Evolutionary conservation across 2,113 vertebrate species (phyloP), one percentile per base, ranked within the genome.

Genomic region (Tichodroma muraria): DNA sequence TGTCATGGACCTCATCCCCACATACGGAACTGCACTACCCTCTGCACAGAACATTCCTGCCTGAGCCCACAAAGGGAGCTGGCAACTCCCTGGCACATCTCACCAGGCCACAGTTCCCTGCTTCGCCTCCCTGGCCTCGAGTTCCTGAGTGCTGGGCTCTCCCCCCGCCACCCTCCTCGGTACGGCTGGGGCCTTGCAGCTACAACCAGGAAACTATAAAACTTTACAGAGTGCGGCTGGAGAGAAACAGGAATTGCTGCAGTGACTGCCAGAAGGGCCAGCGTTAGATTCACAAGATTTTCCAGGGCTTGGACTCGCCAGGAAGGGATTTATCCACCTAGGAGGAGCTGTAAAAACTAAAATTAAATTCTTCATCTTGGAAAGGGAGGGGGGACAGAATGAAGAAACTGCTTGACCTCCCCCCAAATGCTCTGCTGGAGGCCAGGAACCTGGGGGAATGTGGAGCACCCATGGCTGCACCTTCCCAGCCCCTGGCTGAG

Each of bases 141-240:
- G 80, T 66, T 92, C 91, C 95, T 28, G 56, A 90, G 42, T 40
- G 47, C 47, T 3, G 70, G 60, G 82, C 66, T 38, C 93, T 89
- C 80, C 88, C 92, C 90, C 89, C 82, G 1, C 95, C 92, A 90
- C 93, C 95, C 82, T 93, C 94, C 84, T 90, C 91, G 15, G 82
- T 93, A 90, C 2, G 66, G 83, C 93, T 84, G 96, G 93, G 93
- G 95, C 95, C 95, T 88, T 88, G 94, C 92, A 97, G 94, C 90
- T 92, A 86, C 91, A 96, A 96, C 92, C 97, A 97, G 96, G 96
- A 97, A 97, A 96, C 96, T 80, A 95, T 97, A 97, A 97, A 97
- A 97, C 94, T 97, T 97, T 97, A 97, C 96, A 96, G 96, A 97
- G 96, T 97, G 96, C 71, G 96, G 96, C 96, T 97, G 96, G 95